Conservation (phyloP, 2,888 invertebrate genomes). For the Listrodromus nycthemerus region DNA sequence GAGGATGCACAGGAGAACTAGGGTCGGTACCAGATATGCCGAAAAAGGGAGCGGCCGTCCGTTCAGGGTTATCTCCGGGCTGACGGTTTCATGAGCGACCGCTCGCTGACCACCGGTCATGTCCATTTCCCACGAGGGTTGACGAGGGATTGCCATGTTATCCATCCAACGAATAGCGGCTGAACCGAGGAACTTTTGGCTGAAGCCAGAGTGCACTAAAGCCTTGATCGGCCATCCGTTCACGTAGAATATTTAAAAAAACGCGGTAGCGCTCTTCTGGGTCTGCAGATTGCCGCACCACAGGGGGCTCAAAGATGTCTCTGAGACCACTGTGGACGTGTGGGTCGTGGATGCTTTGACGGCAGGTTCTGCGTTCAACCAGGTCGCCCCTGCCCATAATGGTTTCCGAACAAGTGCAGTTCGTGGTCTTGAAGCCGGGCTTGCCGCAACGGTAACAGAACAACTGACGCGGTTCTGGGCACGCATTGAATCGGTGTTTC, state of each 20-base stretch:
- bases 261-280: constrained; percentile 1
- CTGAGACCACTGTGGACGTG: neutral
- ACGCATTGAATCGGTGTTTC: no score
- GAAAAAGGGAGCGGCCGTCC: neutral
- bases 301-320: neutral
- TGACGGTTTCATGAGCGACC: neutral
- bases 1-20: constrained; percentile 33
- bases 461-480: no score
- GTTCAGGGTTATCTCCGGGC: neutral
- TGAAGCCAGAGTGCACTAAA: neutral
- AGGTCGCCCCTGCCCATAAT: neutral
- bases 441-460: no score
- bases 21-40: constrained; percentile 13
- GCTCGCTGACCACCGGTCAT: constrained; percentile 36
- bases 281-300: constrained; percentile 14
- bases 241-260: constrained; percentile 11
- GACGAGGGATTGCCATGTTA: neutral
- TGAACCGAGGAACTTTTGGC: neutral
- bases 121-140: neutral
- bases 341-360: neutral
- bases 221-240: neutral
- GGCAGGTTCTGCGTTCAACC: neutral
- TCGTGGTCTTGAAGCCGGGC: no score
- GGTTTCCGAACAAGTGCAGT: neutral
- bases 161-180: constrained; percentile 17